Base-by-base conservation (phyloP, 2,888 invertebrate genomes). In the Lypha dubia region DNA sequence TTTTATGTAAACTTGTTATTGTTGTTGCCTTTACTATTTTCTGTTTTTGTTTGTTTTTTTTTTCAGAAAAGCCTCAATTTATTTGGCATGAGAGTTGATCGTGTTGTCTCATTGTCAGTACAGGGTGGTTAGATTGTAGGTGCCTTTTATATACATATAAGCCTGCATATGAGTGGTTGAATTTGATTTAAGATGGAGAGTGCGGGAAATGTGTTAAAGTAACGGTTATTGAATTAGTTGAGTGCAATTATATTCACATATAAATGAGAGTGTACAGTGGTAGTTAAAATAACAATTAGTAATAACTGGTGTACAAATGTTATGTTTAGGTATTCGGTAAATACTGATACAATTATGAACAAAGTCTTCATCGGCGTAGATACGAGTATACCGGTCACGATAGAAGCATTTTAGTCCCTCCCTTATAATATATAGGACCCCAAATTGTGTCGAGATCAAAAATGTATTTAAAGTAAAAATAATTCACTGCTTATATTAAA, bases 181-280 rank as follows among this genome's bases (percentile, higher is more conserved):
- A 17, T 60, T 24, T 49, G 24, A 28, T 4, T n/a, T 32, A 17
- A 35, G n/a, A 46, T 38, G 24, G 41, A 74, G 44, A 51, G 79
- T 53, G 22, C 58, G 65, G 76, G 71, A 60, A 60, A 71, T 68
- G 51, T 65, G 51, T 79, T 75, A 32, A 84, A 76, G 79, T 84
- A 76, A 76, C 79, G 79, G 79, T 75, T 84, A 84, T 80, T 84
- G 79, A 80, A 80, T 76, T 79, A 75, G 79, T 83, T 83, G 74
- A 60, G 8, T 60, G 75, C 79, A 83, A 75, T 79, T 75, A 67
- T 79, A 41, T 60, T 67, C 75, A 32, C 63, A 74, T 53, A 71
- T 75, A 35, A 44, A 41, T 38, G 49, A 22, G 9, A 20, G 13
- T 11, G 41, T 11, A 58, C 70, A 70, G 70, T 70, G 68, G 13